phyloP scores from a whole-genome alignment of 2,113 vertebrate species.

The Leptosomus discolor region DNA sequence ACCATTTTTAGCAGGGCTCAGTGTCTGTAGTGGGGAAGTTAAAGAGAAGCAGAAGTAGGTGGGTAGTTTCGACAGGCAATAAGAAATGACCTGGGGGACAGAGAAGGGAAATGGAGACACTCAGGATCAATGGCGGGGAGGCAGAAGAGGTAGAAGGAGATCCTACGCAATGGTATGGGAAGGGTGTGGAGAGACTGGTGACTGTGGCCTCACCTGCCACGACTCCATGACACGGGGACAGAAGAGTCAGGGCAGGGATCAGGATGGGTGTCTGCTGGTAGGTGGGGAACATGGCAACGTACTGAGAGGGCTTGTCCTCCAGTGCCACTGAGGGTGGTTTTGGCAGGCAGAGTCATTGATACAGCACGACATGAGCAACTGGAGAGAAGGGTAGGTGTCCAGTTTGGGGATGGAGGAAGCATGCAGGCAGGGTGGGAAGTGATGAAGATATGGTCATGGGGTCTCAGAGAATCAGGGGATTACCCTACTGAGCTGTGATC shows the following conservation, averaged over 20 bases:
- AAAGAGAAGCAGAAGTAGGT: neutral
- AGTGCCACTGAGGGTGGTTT: neutral
- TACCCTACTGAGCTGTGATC: neutral
- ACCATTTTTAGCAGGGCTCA: neutral
- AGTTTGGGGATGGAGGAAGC: neutral
- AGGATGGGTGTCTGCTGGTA: neutral
- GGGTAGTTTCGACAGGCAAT: neutral
- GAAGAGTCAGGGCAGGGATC: neutral
- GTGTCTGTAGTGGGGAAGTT: neutral
- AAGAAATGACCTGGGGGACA: neutral
- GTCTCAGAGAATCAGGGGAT: neutral
- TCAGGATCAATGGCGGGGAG: neutral
- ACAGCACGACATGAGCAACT: neutral
- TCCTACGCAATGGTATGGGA: rapidly evolving
- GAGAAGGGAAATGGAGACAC: neutral
- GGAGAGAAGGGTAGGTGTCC: neutral
- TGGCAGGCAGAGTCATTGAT: neutral
- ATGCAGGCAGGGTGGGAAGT: neutral
- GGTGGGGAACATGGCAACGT: neutral
- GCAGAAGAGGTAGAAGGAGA: neutral
- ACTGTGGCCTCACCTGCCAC: neutral
- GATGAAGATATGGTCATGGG: neutral
- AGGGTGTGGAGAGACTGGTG: neutral
- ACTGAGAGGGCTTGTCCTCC: neutral
- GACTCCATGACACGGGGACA: rapidly evolving